Conservation (phyloP, 2,888 invertebrate genomes). For the Drosophila picticornis region DNA sequence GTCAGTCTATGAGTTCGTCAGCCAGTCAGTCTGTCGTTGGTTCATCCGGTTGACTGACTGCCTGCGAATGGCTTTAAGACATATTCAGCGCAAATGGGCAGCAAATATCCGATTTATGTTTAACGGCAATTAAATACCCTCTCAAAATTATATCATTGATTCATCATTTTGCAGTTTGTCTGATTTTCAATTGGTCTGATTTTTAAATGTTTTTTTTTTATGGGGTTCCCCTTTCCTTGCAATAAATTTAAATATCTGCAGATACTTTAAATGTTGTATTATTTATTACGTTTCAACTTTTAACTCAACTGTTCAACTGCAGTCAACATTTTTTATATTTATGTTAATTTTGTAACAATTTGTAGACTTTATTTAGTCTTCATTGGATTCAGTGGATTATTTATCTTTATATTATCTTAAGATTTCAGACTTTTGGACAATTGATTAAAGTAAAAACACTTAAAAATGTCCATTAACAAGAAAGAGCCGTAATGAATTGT, state of each 20-base stretch:
- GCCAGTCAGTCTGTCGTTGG: slow-evolving; percentile 1
- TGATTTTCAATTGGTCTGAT: not conserved
- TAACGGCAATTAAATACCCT: slow-evolving; percentile 10
- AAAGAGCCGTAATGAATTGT: not conserved
- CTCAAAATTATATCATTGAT: not conserved
- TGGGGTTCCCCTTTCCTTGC: not conserved
- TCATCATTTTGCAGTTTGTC: not conserved
- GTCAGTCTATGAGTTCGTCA: not conserved
- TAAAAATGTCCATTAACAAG: not conserved
- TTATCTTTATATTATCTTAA: not conserved
- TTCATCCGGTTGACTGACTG: slow-evolving; percentile 15
- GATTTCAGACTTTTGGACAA: not conserved
- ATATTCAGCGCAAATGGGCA: slow-evolving; percentile 16
- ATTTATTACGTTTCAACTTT: not conserved
- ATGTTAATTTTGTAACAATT: too few relatives aligned
- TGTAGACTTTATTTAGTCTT: not conserved
- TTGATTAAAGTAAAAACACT: not conserved
- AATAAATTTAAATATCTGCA: not conserved
- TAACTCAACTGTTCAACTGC: not conserved
- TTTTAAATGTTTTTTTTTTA: fast-evolving
- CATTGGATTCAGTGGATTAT: not conserved
- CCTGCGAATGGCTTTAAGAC: slow-evolving; percentile 1
- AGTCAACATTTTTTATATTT: too few relatives aligned
- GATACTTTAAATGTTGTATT: not conserved
- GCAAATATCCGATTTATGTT: slow-evolving; percentile 2